Conservation (phyloP, 2,797 vertebrate species). For the Poecilia wingei region DNA sequence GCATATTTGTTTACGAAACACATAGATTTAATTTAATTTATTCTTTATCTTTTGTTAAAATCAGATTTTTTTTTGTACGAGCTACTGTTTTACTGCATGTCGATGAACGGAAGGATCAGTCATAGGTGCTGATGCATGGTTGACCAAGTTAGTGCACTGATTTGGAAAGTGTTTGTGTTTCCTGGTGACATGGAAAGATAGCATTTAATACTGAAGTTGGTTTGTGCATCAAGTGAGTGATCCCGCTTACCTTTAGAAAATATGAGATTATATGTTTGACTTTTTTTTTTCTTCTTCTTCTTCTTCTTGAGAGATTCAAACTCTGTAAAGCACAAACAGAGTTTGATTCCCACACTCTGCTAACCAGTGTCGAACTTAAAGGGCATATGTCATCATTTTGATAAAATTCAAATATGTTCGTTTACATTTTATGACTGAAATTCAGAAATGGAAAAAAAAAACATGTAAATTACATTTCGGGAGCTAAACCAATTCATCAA, state of each 20-base stretch:
- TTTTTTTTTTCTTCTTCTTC: slow-evolving; percentile 26
- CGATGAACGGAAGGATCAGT: slow-evolving; percentile 59
- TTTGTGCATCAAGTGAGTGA: slow-evolving; percentile 27
- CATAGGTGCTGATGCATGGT: slow-evolving; percentile 44
- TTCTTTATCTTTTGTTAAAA: slow-evolving; percentile 75
- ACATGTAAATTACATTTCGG: not conserved
- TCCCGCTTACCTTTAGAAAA: slow-evolving; percentile 32
- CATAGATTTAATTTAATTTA: slow-evolving; percentile 82
- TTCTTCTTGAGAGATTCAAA: slow-evolving; percentile 30
- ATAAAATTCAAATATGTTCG: not conserved
- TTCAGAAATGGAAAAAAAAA: not conserved
- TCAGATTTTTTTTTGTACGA: slow-evolving; percentile 57
- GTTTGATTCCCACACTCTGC: slow-evolving; percentile 9
- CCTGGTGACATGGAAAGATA: slow-evolving; percentile 57
- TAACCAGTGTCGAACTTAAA: slow-evolving; percentile 8
- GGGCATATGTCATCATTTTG: slow-evolving; percentile 6
- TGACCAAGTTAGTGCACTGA: slow-evolving; percentile 67
- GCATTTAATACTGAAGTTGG: slow-evolving; percentile 33
- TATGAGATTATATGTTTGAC: slow-evolving; percentile 29
- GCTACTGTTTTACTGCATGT: slow-evolving; percentile 81
- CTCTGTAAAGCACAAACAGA: slow-evolving; percentile 58
- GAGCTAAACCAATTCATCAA: not conserved
- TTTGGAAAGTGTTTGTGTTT: slow-evolving; percentile 75
- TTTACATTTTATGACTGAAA: not conserved
- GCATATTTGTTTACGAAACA: slow-evolving; percentile 79